Conservation (phyloP, 2,113 vertebrate genomes). For the Procavia capensis region DNA sequence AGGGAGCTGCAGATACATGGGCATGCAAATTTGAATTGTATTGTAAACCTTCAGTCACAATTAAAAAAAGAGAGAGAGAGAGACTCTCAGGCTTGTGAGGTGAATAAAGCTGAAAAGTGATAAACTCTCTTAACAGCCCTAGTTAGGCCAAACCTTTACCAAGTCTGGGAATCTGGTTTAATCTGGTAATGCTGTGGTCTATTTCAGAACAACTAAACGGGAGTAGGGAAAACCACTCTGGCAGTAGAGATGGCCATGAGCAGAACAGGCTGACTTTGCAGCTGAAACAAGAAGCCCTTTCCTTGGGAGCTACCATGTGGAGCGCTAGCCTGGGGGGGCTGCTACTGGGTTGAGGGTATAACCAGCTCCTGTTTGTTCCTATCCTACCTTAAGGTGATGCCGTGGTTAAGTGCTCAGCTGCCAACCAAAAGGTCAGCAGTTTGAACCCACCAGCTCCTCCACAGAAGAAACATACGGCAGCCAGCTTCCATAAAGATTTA, state of each 20-base stretch:
- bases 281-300: constrained; percentile 7
- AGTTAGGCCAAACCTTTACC: background rate
- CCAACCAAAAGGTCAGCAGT: no score
- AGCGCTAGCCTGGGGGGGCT: background rate
- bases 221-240: background rate
- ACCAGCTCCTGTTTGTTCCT: constrained; percentile 4
- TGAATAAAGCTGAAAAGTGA: background rate
- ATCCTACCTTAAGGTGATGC: background rate
- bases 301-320: background rate
- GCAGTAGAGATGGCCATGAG: background rate
- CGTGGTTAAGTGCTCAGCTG: no score
- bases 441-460: no score
- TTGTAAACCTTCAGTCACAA: no score
- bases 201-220: background rate
- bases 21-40: no score
- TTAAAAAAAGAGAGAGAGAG: no score
- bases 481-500: no score
- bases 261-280: background rate
- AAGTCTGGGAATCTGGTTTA: background rate
- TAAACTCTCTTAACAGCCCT: background rate
- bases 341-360: background rate
- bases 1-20: no score
- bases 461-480: no score
- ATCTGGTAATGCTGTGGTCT: background rate
- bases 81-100: background rate